A percentile compares a stretch with the other conserved stretches of the same genome.
These are phyloP conservation scores for Todiramphus chloris DNA, from an alignment of 2,113 vertebrate genomes.

Conservation along the genomic window DNA sequence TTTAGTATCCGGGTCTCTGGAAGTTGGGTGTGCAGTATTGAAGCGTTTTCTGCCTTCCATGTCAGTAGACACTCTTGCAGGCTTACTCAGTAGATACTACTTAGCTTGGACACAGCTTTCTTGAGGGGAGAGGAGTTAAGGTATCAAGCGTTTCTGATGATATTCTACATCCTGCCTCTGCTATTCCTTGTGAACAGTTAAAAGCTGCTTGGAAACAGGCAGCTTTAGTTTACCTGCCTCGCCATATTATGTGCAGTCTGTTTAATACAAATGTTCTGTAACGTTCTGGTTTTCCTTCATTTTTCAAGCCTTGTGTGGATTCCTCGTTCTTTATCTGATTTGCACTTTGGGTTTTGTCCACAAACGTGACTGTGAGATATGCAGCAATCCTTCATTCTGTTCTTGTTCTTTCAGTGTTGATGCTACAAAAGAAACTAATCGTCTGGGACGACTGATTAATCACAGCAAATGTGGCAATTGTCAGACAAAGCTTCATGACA, in stretches of 20 bases:
- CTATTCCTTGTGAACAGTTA: background rate
- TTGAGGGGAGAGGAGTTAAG: background rate
- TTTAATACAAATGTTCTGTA: background rate
- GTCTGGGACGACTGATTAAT: constrained; percentile 91
- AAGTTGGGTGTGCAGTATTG: background rate
- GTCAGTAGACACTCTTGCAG: background rate
- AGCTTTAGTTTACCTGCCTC: background rate
- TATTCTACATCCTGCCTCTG: background rate
- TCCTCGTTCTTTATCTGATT: background rate
- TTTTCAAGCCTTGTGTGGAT: background rate
- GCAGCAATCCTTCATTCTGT: background rate
- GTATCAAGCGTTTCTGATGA: background rate
- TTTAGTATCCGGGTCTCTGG: background rate
- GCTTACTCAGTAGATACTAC: background rate
- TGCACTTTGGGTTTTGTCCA: background rate
- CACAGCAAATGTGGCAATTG: constrained; percentile 97
- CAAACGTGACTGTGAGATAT: rapidly evolving
- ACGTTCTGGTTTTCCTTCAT: background rate
- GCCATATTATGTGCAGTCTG: background rate
- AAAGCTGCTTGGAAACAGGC: background rate
- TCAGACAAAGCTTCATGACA: constrained; percentile 91
- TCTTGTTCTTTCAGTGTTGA: constrained; percentile 81
- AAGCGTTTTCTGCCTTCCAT: background rate
- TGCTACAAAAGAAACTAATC: constrained; percentile 87
- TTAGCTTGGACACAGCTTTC: background rate